Base-by-base conservation (phyloP, 2,797 vertebrate genomes). In the Protonibea diacanthus region DNA sequence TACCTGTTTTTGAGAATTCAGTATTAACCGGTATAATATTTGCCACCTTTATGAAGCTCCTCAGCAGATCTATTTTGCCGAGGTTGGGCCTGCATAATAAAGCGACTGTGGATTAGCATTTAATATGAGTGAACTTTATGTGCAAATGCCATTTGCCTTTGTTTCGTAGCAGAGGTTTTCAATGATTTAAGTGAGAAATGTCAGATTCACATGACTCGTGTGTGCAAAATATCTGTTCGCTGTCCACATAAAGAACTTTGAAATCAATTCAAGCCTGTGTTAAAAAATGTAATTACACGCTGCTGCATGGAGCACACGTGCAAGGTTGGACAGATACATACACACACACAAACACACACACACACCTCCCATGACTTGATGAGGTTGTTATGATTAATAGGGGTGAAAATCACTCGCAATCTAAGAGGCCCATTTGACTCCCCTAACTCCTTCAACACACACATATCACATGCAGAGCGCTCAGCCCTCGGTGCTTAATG, bases 361-460 rank as follows among this genome's bases (percentile, higher is more conserved):
- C 58, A 79, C 38, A 56, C 65, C 47, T 66, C 12, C 42, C 17
- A 21, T 73, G 78, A 77, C 76, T 90, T 91, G 92, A 92, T 88
- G 90, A 93, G 81, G 90, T 78, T 90, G 93, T 93, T 92, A 92
- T 94, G 92, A 95, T 95, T 95, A 94, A 95, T 92, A 90, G 80
- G 80, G 80, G 80, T 83, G 88, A 94, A 94, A 95, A 93, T 94
- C 88, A 91, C 86, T 91, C 48, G 83, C 85, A 88, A 88, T 90
- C 86, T 85, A 80, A 80, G 68, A 85, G 88, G 82, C 73, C 82
- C 74, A 87, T 92, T 93, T 87, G 80, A 90, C 86, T 92, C 83
- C 48, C 66, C 80, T 80, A 86, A 86, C 81, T 82, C 80, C 73
- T 84, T 85, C 74, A 84, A 74, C 68, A 74, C 89, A 86, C 85